phyloP scores from a whole-genome alignment of 2,113 vertebrate species.

The Leptobrachium leishanense region DNA sequence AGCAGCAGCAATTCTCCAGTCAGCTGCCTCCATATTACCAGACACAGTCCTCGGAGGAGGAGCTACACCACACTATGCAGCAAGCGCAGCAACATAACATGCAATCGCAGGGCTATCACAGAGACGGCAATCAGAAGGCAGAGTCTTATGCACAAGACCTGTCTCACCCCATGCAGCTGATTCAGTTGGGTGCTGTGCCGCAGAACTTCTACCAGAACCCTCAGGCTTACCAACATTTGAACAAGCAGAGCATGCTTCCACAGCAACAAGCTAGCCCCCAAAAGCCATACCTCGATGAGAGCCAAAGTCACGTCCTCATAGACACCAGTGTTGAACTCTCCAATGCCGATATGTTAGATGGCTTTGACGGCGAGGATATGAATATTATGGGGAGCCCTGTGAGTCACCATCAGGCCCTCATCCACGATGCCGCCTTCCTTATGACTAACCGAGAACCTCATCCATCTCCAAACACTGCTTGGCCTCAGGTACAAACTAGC shows the following conservation, averaged over 20 bases:
- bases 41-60: constrained; percentile 68
- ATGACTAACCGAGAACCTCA: constrained; percentile 64
- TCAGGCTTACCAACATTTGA: constrained; percentile 68
- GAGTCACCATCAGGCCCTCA: constrained; percentile 63
- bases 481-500: constrained; percentile 68
- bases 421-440: constrained; percentile 58
- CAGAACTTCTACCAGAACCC: constrained; percentile 77
- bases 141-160: constrained; percentile 69
- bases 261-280: constrained; percentile 60
- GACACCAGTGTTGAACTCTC: constrained; percentile 64
- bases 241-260: constrained; percentile 66
- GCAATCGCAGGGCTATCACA: constrained; percentile 68
- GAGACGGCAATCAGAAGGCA: constrained; percentile 65
- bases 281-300: constrained; percentile 65
- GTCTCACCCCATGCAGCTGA: constrained; percentile 70
- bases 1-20: constrained; percentile 65
- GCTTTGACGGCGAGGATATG: constrained; percentile 53
- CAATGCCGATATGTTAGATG: constrained; percentile 59
- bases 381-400: constrained; percentile 56
- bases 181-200: constrained; percentile 71
- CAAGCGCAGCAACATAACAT: constrained; percentile 48
- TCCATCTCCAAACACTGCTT: constrained; percentile 63
- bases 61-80: constrained; percentile 57
- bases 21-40: constrained; percentile 76
- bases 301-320: constrained; percentile 57